Conservation (phyloP, 2,797 vertebrate genomes). For the Falco naumanni region DNA sequence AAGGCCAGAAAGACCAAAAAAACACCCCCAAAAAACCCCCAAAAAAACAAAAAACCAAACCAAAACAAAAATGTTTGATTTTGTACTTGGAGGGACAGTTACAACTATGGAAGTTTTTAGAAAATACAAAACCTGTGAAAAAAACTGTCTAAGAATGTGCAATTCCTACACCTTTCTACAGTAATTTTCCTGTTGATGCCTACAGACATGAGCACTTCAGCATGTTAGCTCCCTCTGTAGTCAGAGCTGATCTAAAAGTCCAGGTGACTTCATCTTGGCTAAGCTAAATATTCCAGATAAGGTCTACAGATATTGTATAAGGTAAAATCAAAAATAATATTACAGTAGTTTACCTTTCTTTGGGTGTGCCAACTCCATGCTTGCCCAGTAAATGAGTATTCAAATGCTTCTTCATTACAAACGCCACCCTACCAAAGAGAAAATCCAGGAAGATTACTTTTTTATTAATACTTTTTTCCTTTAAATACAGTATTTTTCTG, state of each 20-base stretch:
- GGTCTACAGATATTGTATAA: not conserved
- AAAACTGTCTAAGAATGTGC: not conserved
- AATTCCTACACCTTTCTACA: not conserved
- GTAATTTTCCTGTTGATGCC: not conserved
- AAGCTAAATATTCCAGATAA: not conserved
- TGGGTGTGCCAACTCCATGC: constrained; percentile 94
- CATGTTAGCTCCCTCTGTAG: not conserved
- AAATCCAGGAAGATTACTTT: not conserved
- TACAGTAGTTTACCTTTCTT: constrained; percentile 88
- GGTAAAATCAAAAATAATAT: not conserved
- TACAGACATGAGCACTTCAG: not conserved
- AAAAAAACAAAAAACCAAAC: too few species aligned
- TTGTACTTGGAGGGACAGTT: not conserved
- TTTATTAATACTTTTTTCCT: not conserved
- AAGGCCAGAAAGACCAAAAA: not conserved
- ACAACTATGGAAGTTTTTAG: not conserved
- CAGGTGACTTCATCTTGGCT: not conserved
- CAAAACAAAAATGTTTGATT: not conserved
- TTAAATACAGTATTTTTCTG: not conserved
- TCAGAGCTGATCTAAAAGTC: not conserved
- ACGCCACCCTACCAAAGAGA: constrained; percentile 87
- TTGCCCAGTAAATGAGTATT: constrained; percentile 96
- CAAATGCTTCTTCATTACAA: constrained; percentile 99
- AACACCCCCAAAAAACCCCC: too few species aligned
- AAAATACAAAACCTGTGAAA: not conserved